Conservation (phyloP, 1,140 invertebrate genomes). For the Brachionus asplanchnoidis region DNA sequence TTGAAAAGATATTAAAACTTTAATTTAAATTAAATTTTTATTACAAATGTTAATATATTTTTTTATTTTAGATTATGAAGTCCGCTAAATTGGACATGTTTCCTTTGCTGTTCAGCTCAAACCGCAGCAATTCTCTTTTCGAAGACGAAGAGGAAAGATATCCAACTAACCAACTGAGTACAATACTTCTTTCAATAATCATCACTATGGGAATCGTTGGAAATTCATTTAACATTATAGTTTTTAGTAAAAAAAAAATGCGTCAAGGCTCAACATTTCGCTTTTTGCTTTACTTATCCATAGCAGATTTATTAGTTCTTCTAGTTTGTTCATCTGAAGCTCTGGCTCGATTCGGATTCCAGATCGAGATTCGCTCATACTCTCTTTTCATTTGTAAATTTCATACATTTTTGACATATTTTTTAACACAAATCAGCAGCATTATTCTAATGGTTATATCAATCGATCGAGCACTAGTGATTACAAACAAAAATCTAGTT, state of each 20-base stretch:
- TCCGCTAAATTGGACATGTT: too few species aligned
- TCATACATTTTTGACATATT: slow-evolving; percentile 40
- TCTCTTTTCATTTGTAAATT: slow-evolving; percentile 11
- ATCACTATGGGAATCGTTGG: slow-evolving; percentile 12
- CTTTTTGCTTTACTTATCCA: slow-evolving; percentile 35
- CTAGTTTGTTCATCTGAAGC: neutral
- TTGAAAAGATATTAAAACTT: too few species aligned
- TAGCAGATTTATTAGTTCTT: slow-evolving; percentile 10
- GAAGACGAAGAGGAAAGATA: neutral
- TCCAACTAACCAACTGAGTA: neutral
- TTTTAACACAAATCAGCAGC: slow-evolving; percentile 30
- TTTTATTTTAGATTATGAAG: too few species aligned
- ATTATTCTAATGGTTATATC: neutral
- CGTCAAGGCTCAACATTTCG: slow-evolving; percentile 41
- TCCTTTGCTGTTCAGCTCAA: too few species aligned
- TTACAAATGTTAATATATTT: too few species aligned
- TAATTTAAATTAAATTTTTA: too few species aligned
- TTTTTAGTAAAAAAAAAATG: slow-evolving; percentile 27
- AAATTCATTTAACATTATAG: slow-evolving; percentile 32
- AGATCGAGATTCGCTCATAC: slow-evolving; percentile 7
- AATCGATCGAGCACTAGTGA: slow-evolving; percentile 26
- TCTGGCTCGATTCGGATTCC: neutral
- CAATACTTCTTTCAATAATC: neutral
- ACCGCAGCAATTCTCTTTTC: neutral
- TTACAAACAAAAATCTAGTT: neutral